These are phyloP conservation scores for Malurus leucopterus DNA, from an alignment of 2,797 vertebrate species.

Conservation along the genomic window DNA sequence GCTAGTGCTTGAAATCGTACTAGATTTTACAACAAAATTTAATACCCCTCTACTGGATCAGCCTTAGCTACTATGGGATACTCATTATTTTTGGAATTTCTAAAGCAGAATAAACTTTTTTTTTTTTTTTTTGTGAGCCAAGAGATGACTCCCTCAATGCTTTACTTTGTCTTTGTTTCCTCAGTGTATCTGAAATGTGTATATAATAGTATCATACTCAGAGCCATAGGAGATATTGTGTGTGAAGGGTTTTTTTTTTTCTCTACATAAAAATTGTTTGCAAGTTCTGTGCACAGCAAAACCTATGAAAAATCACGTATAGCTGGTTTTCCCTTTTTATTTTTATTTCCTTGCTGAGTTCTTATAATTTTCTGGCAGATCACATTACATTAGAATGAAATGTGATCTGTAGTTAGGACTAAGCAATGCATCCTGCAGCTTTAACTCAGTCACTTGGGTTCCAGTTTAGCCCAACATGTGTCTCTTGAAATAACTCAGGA, in stretches of 20 bases:
- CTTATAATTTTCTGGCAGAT: conserved; percentile 20
- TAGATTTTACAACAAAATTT: neutral
- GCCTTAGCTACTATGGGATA: neutral
- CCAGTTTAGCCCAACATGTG: conserved; percentile 37
- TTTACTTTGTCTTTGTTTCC: conserved; percentile 12
- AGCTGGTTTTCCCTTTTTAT: neutral
- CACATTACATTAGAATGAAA: conserved; percentile 27
- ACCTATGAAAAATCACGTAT: neutral
- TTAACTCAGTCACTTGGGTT: conserved; percentile 39
- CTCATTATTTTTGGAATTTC: neutral
- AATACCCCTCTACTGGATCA: neutral
- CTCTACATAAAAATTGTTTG: neutral
- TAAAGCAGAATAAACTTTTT: neutral
- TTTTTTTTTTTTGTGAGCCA: neutral
- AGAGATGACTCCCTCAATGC: neutral
- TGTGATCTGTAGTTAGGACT: conserved; percentile 37
- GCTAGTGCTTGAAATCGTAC: neutral
- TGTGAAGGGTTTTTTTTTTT: neutral
- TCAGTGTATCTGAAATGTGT: neutral
- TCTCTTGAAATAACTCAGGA: conserved; percentile 43
- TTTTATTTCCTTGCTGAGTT: conserved; percentile 27
- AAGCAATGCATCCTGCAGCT: conserved; percentile 20
- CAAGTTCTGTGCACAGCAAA: neutral
- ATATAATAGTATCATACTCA: neutral
- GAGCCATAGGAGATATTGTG: neutral